Conservation (phyloP, 2,113 vertebrate species). For the Cyprinodon tularosa region DNA sequence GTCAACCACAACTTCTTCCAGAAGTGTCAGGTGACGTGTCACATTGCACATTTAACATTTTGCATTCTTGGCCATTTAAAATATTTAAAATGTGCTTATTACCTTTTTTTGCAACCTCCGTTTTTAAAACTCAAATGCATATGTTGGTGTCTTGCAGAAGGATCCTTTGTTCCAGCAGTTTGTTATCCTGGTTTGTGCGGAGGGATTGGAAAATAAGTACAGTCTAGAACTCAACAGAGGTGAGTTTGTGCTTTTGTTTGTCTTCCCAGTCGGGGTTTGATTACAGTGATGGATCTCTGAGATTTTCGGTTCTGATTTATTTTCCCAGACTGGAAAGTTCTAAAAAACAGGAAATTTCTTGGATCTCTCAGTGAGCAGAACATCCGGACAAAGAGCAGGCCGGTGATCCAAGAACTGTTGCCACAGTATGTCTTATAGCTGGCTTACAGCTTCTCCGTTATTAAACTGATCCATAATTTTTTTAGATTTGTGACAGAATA, state of each 20-base stretch:
- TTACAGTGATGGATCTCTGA: not conserved
- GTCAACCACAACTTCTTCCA: conserved; percentile 87
- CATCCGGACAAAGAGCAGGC: conserved; percentile 84
- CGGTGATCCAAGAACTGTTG: conserved; percentile 85
- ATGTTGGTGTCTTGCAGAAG: conserved; percentile 55
- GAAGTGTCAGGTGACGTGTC: conserved; percentile 81
- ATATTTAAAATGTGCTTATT: too few relatives aligned
- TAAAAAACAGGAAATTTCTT: conserved; percentile 89
- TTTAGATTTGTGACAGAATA: too few relatives aligned
- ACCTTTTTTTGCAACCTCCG: not conserved
- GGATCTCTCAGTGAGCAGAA: conserved; percentile 87
- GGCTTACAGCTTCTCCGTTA: too few relatives aligned
- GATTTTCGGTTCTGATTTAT: not conserved
- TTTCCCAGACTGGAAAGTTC: conserved; percentile 83
- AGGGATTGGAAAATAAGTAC: conserved; percentile 91
- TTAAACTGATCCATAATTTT: too few relatives aligned
- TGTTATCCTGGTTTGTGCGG: conserved; percentile 85
- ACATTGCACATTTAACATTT: not conserved
- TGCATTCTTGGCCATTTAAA: too few relatives aligned
- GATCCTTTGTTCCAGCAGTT: conserved; percentile 87
- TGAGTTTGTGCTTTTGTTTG: not conserved
- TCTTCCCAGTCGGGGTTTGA: too few relatives aligned
- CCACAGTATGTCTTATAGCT: conserved; percentile 43
- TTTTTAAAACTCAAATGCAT: not conserved
- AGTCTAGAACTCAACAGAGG: conserved; percentile 81